Evolutionary conservation across 2,888 invertebrate genomes (phyloP), one percentile per base, ranked within the genome.

Genomic region (Orchesellides sinensis): DNA sequence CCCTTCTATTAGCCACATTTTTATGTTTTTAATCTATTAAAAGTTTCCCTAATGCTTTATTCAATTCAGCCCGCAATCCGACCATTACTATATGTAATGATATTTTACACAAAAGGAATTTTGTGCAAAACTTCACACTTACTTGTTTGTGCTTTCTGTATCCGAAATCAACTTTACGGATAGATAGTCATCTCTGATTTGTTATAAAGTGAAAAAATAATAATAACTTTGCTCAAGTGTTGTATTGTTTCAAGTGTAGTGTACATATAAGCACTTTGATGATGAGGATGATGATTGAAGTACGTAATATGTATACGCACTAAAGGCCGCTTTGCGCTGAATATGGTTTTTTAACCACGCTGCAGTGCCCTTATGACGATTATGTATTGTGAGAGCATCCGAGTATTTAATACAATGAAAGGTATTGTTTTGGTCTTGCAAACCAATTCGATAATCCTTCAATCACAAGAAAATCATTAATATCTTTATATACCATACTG

Each of bases 131-230:
- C 52, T 52, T 52, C 52, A 52, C 47, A 47, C 47, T 47, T 47
- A 14, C n/a, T 17, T 45, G 4, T 23, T 14, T 35, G 47, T 45
- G 17, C 72, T 49, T 19, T 61, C 29, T 61, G 29, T 32, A 74
- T 25, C 74, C 74, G 45, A 75, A 63, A 23, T 65, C 56, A 40
- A n/a, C 66, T 66, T 75, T 49, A 75, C 54, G 65, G 75, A 25
- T 23, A 3, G 66, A 56, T 75, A 56, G 27, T 27, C 75, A 75
- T 65, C 45, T 21, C 23, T 35, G 6, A 35, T 52, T 47, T 52
- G 52, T 21, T 21, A 21, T 6, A 52, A 23, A 52, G 23, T 52
- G 19, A 52, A 23, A 52, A 52, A 52, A 47, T 47, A 47, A 47
- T 47, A 52, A 21, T 17, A 52, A 52, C 19, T 52, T 19, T 21